A percentile compares a stretch with the other conserved stretches of the same genome.
Evolutionary conservation across 2,888 invertebrate genomes (phyloP).

Genomic region (Andrena flavipes): DNA sequence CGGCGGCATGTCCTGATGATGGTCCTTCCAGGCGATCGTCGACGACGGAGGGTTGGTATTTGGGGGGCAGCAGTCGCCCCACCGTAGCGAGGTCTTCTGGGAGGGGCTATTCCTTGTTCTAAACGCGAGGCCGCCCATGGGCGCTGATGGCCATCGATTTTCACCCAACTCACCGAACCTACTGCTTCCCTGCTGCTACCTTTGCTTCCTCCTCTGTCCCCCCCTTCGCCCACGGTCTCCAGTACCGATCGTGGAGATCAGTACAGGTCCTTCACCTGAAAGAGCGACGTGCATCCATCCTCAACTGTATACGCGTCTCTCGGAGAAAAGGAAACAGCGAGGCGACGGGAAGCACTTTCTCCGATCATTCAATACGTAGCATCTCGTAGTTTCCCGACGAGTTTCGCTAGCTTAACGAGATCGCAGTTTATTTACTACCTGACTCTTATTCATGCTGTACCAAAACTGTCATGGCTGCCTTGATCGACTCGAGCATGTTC

Average conservation of each 20-base stretch:
- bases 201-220: conserved; percentile 51
- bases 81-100: conserved; percentile 97
- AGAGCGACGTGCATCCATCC: conserved; percentile 37
- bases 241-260: conserved; percentile 57
- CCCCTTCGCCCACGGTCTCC: conserved; percentile 35
- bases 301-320: not conserved
- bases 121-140: conserved; percentile 98
- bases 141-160: conserved; percentile 87
- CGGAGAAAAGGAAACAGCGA: not conserved
- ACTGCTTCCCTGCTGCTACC: conserved; percentile 73
- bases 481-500: too few relatives aligned
- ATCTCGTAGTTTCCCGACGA: too few relatives aligned
- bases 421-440: not conserved
- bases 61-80: conserved; percentile 95
- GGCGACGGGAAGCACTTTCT: not conserved
- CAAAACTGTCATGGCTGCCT: too few relatives aligned
- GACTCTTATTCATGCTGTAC: not conserved
- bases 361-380: too few relatives aligned
- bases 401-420: not conserved
- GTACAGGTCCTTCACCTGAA: conserved; percentile 54
- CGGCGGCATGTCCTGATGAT: conserved; percentile 82
- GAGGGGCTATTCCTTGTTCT: conserved; percentile 98
- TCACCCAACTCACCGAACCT: conserved; percentile 78
- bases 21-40: conserved; percentile 79
- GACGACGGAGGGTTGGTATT: conserved; percentile 80